A percentile compares a stretch with the other conserved stretches of the same genome.
Evolutionary conservation across 2,113 vertebrate species (phyloP).

Genomic region (Grallaria varia): DNA sequence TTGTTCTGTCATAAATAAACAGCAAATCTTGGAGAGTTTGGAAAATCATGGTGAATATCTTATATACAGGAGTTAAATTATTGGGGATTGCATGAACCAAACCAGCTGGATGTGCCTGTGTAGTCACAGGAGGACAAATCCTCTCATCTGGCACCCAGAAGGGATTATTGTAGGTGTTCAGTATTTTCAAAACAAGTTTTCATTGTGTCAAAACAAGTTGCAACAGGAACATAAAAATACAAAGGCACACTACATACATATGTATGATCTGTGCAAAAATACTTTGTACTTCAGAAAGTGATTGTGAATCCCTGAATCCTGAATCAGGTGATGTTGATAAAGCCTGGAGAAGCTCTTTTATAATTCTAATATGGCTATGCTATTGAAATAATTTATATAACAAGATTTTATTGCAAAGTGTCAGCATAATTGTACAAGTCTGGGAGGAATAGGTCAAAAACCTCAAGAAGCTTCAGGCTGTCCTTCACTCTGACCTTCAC

Average conservation of each 20-base stretch:
- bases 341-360: constrained; percentile 33
- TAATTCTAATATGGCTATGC: constrained; percentile 17
- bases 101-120: constrained; percentile 15
- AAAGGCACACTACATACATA: constrained; percentile 33
- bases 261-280: neutral
- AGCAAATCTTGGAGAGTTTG: neutral
- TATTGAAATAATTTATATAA: constrained; percentile 54
- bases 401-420: constrained; percentile 44
- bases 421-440: constrained; percentile 41
- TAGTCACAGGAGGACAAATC: constrained; percentile 46
- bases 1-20: neutral
- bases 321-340: constrained; percentile 30
- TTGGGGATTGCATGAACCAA: constrained; percentile 33
- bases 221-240: constrained; percentile 70
- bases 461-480: constrained; percentile 21
- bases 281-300: constrained; percentile 37
- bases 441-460: constrained; percentile 63
- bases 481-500: neutral
- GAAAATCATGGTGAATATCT: neutral
- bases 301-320: neutral
- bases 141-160: constrained; percentile 51
- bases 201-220: constrained; percentile 72
- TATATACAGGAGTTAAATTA: neutral
- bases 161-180: constrained; percentile 71
- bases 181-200: constrained; percentile 79